phyloP scores from a whole-genome alignment of 2,113 vertebrate genomes.

The Scalopus aquaticus region DNA sequence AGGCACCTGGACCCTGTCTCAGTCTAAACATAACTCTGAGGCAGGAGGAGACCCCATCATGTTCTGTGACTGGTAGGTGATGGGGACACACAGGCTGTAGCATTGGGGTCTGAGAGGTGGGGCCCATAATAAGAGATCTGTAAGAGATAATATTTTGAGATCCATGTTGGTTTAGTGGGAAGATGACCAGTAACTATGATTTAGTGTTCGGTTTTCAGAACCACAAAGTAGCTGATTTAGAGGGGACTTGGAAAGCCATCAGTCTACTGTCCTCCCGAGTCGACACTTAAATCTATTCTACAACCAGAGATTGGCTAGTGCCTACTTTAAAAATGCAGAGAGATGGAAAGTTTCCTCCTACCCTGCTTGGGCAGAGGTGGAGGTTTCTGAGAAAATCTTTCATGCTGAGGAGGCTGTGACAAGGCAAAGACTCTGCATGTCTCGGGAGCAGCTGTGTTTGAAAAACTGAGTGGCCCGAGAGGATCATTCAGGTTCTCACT shows the following conservation, averaged over 20 bases:
- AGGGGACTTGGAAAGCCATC: neutral
- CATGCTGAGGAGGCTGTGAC: neutral
- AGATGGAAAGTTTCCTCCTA: neutral
- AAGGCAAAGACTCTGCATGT: neutral
- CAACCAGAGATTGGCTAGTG: neutral
- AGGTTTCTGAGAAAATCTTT: neutral
- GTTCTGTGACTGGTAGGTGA: neutral
- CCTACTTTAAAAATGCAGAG: neutral
- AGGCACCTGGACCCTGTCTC: neutral
- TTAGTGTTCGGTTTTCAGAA: neutral
- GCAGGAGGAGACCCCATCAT: neutral
- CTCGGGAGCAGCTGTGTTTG: neutral
- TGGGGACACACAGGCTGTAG: rapidly evolving
- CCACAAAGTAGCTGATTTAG: neutral
- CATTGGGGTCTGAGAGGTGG: neutral
- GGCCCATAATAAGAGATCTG: neutral
- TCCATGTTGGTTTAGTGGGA: neutral
- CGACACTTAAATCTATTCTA: neutral
- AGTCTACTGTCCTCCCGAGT: rapidly evolving
- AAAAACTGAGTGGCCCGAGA: neutral
- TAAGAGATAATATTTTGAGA: neutral
- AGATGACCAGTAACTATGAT: neutral
- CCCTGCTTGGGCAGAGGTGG: neutral
- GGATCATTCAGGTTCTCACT: neutral
- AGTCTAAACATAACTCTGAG: neutral